Evolutionary conservation across 2,113 vertebrate species (phyloP), one percentile per base, ranked within the genome.

Genomic region (Microcebus ravelobensis): DNA sequence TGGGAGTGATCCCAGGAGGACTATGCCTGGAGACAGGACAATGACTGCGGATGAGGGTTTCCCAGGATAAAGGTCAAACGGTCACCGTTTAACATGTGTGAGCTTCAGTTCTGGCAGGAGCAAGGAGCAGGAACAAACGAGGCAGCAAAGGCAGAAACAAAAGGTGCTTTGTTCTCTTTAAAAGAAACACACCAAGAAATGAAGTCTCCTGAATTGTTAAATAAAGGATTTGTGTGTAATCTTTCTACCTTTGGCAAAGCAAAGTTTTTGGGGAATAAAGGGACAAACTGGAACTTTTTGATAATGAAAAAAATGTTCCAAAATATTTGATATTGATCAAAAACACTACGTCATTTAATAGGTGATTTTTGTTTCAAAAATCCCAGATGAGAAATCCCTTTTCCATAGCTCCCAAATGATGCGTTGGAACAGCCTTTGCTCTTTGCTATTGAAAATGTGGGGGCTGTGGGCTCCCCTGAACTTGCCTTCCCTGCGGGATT

Each of bases 321-420:
- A 93, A 93, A 83, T 92, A 93, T n/a, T 83, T 86, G 63, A 36
- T 90, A 70, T 39, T 80, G 36, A 87, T 89, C 74, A 70, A 94
- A 96, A 93, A 18, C 92, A 91, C 31, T 42, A n/a, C 82, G 39
- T 17, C 48, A 81, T 39, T 76, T 52, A 86, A 50, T 23, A 87
- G 52, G 34, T 84, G 84, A 71, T 55, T 93, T 93, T 80, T 65
- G n/a, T 87, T 92, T 93, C 61, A 50, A 79, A 90, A 79, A 12
- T 48, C 11, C 1, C 42, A 9, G 27, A n/a, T 5, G 42, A 73
- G n/a, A 94, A 65, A 90, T 29, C n/a, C 45, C 63, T 59, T 15
- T 84, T 80, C 11, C 79, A 6, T 25, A 76, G n/a, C 23, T 68
- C 8, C 71, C 31, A 83, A 45, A 50, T 36, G 42, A n/a, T 42